These are phyloP conservation scores for Artibeus jamaicensis DNA, from an alignment of 2,797 vertebrate genomes.

Conservation along the genomic window DNA sequence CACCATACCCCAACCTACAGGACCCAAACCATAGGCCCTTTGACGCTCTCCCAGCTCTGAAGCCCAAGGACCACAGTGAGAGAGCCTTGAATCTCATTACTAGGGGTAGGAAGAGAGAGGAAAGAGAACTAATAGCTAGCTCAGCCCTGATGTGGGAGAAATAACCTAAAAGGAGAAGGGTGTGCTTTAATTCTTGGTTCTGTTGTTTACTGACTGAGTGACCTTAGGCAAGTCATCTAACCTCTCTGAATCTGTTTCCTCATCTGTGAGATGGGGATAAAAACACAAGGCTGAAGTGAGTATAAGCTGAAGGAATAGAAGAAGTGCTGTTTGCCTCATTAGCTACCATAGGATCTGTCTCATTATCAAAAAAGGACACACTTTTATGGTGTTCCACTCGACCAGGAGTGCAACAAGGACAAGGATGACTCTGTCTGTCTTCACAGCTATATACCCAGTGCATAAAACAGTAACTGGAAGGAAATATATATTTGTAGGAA, in stretches of 20 bases:
- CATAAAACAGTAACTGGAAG: neutral
- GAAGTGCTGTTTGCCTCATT: neutral
- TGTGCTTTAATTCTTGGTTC: neutral
- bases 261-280: neutral
- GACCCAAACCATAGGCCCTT: fast-evolving
- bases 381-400: neutral
- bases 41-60: neutral
- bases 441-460: neutral
- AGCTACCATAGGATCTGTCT: neutral
- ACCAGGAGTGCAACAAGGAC: neutral
- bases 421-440: neutral
- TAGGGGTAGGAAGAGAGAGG: neutral
- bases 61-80: neutral
- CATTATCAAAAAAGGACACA: neutral
- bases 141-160: neutral
- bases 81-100: neutral
- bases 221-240: neutral
- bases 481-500: neutral
- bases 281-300: neutral
- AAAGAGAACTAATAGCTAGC: neutral
- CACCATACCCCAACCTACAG: neutral
- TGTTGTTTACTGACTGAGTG: neutral
- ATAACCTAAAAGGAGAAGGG: neutral
- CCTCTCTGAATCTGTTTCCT: neutral
- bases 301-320: neutral